These are phyloP conservation scores for Apamea sordens DNA, from an alignment of 2,888 invertebrate species.

Conservation along the genomic window DNA sequence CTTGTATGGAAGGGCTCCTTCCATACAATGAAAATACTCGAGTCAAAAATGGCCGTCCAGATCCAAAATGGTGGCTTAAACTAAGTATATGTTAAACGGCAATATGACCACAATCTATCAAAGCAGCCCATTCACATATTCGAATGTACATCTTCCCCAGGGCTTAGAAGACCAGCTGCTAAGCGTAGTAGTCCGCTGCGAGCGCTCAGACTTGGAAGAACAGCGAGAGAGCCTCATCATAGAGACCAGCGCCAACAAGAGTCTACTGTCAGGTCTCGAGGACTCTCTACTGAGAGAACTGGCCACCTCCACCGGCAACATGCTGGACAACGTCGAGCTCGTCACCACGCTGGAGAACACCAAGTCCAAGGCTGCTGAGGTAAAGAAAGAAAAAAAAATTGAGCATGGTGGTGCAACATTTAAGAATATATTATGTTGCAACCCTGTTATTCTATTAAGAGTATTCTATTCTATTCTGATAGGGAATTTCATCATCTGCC, in stretches of 20 bases:
- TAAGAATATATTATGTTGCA: too few species aligned
- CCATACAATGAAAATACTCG: too few species aligned
- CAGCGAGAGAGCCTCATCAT: slow-evolving; percentile 95
- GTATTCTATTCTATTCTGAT: too few species aligned
- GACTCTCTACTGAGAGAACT: slow-evolving; percentile 96
- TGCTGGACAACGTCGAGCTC: slow-evolving; percentile 97
- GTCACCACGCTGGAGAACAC: slow-evolving; percentile 96
- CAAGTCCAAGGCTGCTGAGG: slow-evolving; percentile 96
- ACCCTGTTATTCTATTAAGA: too few species aligned
- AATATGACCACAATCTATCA: background rate
- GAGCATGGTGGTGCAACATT: too few species aligned
- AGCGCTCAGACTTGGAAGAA: slow-evolving; percentile 96
- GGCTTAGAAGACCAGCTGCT: slow-evolving; percentile 97
- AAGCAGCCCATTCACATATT: background rate
- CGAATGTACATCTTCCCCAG: slow-evolving; percentile 75
- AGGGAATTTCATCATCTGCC: too few species aligned
- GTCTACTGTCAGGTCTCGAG: slow-evolving; percentile 95
- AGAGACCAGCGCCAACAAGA: slow-evolving; percentile 96
- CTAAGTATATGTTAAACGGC: background rate
- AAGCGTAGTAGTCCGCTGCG: slow-evolving; percentile 96
- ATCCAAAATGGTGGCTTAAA: too few species aligned
- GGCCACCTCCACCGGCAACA: slow-evolving; percentile 96
- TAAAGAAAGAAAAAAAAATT: background rate
- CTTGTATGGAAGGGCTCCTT: too few species aligned
- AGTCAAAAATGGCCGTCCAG: too few species aligned